Base-by-base conservation (phyloP, 2,797 vertebrate genomes). In the Dicrostonyx torquatus region DNA sequence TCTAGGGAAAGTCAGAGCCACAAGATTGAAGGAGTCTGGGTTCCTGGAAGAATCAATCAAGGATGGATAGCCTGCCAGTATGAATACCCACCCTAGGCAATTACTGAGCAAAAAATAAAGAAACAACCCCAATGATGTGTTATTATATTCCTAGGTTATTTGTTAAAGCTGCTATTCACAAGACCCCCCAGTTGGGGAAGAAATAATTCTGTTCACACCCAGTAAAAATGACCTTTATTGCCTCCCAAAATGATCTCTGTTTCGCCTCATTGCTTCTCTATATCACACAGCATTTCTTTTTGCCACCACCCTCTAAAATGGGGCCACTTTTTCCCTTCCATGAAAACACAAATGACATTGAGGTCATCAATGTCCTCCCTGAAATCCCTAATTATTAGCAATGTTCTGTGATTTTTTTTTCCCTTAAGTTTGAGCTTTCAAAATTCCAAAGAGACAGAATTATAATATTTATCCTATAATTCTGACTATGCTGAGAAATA, bases 401-500 rank as follows among this genome's bases (percentile, higher is more conserved):
- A 92, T 70, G 88, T 62, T 75, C n/a, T 66, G 24, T 22, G 10
- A 29, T 73, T 50, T 40, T 87, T 93, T 91, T 79, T 94, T 20
- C 55, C n/a, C 43, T 22, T 86, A 68, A 83, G 76, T 94, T 93
- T 95, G 82, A 20, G 24, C 24, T 78, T 94, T 96, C 15, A 75
- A 84, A 89, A 91, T 96, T 95, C 18, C 34, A 87, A 89, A 84
- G 79, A 97, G 94, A 94, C 40, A 88, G 62, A 95, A 96, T 96
- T 64, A 87, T 10, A 91, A 72, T 45, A 78, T 75, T 94, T 96
- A 95, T 83, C 73, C 89, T 96, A 85, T 96, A 94, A 97, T 94
- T 91, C 94, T 92, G 55, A 92, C 84, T 90, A 22, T 92, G 68
- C 76, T 91, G 93, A 97, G 90, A 96, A 94, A 89, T 88, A 94